Evolutionary conservation across 2,113 vertebrate species (phyloP), one percentile per base, ranked within the genome.

Genomic region (Paradisaea rubra): DNA sequence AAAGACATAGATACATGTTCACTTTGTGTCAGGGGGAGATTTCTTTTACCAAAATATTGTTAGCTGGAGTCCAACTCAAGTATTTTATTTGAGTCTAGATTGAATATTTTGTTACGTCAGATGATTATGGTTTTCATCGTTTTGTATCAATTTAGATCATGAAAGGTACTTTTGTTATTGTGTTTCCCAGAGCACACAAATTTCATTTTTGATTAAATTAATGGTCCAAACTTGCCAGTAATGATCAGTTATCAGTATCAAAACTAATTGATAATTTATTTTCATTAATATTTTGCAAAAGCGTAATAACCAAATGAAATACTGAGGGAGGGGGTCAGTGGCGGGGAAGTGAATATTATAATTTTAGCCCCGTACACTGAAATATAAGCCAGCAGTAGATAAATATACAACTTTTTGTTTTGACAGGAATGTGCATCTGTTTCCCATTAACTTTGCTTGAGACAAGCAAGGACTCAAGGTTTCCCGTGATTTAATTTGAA

Each of bases 401-500:
- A 93, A 88, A 88, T 64, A 89, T 24, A 72, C 86, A 97, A 54
- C 22, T 61, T 60, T 56, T 20, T 66, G 42, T 80, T 95, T 94
- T 94, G 57, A 81, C 61, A 89, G 41, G 91, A 93, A 53, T 50
- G 82, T 95, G 70, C 89, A 94, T 97, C 96, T 98, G 97, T 95
- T 97, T 97, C 92, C 72, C 91, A 94, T 98, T 97, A 98, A 88
- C 69, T 85, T 61, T 85, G 30, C 56, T 83, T 69, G 90, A 96
- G 93, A 96, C 82, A 89, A 95, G 90, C 57, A 88, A 88, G 57
- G 81, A 90, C 84, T 93, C 50, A 76, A 92, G 78, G 54, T 93
- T 97, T 97, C 93, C 94, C 18, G 37, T 91, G 88, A 91, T 93
- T 97, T 95, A 97, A 97, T 96, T 97, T 95, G 85, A 97, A 95